Evolutionary conservation across 2,888 invertebrate species (phyloP), one percentile per base, ranked within the genome.

Genomic region (Ptycholaimellus sp.): DNA sequence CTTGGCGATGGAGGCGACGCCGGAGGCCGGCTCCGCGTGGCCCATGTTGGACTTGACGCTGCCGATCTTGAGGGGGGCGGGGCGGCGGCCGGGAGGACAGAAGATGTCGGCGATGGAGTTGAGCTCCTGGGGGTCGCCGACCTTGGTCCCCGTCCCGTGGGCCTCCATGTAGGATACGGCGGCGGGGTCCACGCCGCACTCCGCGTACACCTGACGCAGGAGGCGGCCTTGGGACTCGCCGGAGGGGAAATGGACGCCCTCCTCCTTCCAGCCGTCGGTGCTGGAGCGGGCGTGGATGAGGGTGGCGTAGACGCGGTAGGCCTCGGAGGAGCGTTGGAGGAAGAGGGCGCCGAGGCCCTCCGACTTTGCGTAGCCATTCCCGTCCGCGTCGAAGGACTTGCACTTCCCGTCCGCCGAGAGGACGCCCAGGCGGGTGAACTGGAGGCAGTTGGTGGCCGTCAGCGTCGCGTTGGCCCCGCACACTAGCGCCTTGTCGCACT

Each of bases 41-140:
- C 93, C 93, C 83, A 93, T 87, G 64, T 93, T 96, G 18, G 85
- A 85, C 61, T 96, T 96, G 1, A 90, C 80, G 0, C 90, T 87
- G 16, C 93, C 93, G 52, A 96, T 72, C 30, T 87, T 62, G 32
- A 96, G 67, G 5, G 90, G 83, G 1, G 22, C 62, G 40, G 41
- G 37, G 9, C 30, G 3, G 13, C n/a, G n/a, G n/a, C 83, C 71
- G 44, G 72, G 73, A 57, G 74, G 72, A 63, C 83, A 85, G 65
- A 85, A 83, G 42, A 81, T 69, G 44, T 82, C 79, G 0, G 78
- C 76, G 47, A 96, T 82, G 0, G 85, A 76, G 59, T 87, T 85
- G 3, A 85, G 74, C 65, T 96, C 96, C 59, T 90, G 81, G 1
- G 90, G 90, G 65, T 96, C 96, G n/a, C 93, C 87, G 30, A 75